These are phyloP conservation scores for Labeo catla DNA, from an alignment of 2,113 vertebrate species.

Conservation along the genomic window DNA sequence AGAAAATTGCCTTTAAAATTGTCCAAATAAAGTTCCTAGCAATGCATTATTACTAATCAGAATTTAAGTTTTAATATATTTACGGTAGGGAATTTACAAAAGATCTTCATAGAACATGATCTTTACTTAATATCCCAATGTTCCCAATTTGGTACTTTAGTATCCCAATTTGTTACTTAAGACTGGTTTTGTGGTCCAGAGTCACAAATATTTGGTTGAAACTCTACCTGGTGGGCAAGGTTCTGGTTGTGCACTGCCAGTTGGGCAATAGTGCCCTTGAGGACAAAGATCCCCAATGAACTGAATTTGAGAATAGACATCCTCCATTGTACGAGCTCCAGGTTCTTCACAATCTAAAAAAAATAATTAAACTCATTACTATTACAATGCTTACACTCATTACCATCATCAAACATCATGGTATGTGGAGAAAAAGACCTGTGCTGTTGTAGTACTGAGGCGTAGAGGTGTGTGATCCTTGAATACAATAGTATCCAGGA, in stretches of 20 bases:
- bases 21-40: too few relatives aligned
- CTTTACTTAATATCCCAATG: too few relatives aligned
- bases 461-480: slow-evolving; percentile 70
- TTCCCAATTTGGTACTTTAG: too few relatives aligned
- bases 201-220: background rate
- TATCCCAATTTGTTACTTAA: too few relatives aligned
- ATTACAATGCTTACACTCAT: slow-evolving; percentile 2
- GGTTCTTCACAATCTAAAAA: slow-evolving; percentile 19
- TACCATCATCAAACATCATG: slow-evolving; percentile 50
- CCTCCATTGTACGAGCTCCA: background rate
- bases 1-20: too few relatives aligned
- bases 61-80: too few relatives aligned
- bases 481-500: slow-evolving; percentile 81
- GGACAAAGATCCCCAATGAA: slow-evolving; percentile 78
- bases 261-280: slow-evolving; percentile 77
- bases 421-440: background rate
- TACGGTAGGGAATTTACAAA: too few relatives aligned
- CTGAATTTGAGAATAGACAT: slow-evolving; percentile 30
- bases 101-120: too few relatives aligned
- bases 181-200: too few relatives aligned
- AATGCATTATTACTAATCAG: too few relatives aligned
- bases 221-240: slow-evolving; percentile 79
- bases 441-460: slow-evolving; percentile 64
- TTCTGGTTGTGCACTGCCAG: slow-evolving; percentile 70
- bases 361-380: background rate